phyloP scores from a whole-genome alignment of 2,113 vertebrate genomes.

The Alosa alosa region DNA sequence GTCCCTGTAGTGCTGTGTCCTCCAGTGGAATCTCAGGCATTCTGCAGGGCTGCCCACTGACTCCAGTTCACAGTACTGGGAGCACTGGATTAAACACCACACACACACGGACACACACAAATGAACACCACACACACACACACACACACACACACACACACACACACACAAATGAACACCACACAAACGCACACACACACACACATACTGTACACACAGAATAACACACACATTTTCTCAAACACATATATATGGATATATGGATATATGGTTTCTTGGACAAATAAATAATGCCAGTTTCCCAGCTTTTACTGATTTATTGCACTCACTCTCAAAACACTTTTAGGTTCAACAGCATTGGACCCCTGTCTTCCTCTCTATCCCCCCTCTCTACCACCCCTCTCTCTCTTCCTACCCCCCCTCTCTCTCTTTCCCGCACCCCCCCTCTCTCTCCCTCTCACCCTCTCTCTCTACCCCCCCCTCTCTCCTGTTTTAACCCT shows the following conservation, averaged over 20 bases:
- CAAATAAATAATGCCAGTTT: not conserved
- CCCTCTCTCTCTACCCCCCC: not conserved
- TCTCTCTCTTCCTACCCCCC: not conserved
- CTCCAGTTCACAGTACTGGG: slow-evolving; percentile 22
- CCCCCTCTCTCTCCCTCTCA: not conserved
- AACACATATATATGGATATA: too few relatives aligned
- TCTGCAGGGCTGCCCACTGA: slow-evolving; percentile 27
- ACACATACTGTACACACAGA: not conserved
- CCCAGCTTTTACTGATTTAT: not conserved
- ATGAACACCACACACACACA: not conserved
- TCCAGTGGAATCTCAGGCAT: slow-evolving; percentile 32
- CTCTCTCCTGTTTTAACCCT: not conserved
- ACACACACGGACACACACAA: not conserved
- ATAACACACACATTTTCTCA: not conserved
- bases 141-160: not conserved
- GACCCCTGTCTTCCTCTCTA: not conserved
- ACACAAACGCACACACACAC: not conserved
- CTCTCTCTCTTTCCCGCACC: not conserved
- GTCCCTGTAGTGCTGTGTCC: slow-evolving; percentile 7
- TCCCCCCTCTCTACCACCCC: too few relatives aligned
- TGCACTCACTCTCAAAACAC: not conserved
- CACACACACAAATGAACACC: not conserved
- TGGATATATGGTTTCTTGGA: not conserved
- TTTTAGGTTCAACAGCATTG: not conserved
- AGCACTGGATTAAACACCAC: not conserved